Evolutionary conservation across 2,797 vertebrate species (phyloP), one percentile per base, ranked within the genome.

Genomic region (Mus caroli): DNA sequence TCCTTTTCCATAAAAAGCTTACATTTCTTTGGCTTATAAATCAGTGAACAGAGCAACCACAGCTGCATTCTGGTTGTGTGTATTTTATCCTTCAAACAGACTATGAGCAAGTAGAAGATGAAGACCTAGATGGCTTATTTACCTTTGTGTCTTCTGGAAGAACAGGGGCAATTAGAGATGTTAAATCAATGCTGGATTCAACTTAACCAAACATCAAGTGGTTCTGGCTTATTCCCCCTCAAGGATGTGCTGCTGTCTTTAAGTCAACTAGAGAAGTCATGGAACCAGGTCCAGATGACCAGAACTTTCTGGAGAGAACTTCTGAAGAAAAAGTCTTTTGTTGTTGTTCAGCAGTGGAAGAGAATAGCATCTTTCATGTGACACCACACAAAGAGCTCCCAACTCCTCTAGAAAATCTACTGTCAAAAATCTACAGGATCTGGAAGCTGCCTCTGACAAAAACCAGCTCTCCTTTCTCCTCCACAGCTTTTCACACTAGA

Each of bases 291-390:
- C 62, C 2, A 89, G 6, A 31, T 96, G 80, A 85, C 7, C 10
- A 80, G 83, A 80, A 34, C 19, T n/a, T 96, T 95, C 13, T 40
- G 10, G 58, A 46, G 40, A 93, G 19, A 94, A 87, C 8, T 83
- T 84, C 40, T 78, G 50, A 73, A 83, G 73, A 62, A 73, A 79
- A 31, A 67, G 7, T 26, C 67, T 14, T 52, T 73, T 37, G 64
- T 19, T 67, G 12, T 58, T 79, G 52, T 76, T 17, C 6, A 40
- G 84, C 69, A 56, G 2, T 24, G 6, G 12, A 77, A 56, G 62
- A 9, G 34, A 87, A 94, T 79, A 83, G 88, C 52, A 19, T 40
- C 12, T 7, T 83, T 89, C 24, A 28, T 34, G 7, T 37, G 17
- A 9, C 9, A 43, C 75, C 92, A 58, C 24, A 22, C 50, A 83